phyloP scores from a whole-genome alignment of 2,888 invertebrate species.

The Hymenopus coronatus region DNA sequence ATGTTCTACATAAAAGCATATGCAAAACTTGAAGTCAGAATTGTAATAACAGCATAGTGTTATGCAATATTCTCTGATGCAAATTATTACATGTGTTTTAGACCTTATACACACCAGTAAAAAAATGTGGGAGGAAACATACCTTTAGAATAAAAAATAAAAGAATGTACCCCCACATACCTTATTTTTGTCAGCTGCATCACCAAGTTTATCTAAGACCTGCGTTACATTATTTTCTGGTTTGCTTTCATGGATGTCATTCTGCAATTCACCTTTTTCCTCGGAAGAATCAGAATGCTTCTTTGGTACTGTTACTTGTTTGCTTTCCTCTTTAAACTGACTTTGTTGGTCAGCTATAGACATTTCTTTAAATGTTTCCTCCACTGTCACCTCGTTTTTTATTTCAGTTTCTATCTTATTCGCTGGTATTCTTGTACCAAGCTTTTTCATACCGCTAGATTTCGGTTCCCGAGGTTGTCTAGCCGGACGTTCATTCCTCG shows the following conservation, averaged over 20 bases:
- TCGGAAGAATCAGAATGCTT: background rate
- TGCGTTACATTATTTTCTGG: constrained; percentile 39
- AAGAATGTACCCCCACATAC: background rate
- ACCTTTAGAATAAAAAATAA: no score
- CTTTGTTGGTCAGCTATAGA: background rate
- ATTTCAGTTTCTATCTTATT: background rate
- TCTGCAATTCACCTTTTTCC: background rate
- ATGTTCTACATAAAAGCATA: no score
- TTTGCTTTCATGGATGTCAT: constrained; percentile 23
- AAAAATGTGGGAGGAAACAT: no score
- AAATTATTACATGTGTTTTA: no score
- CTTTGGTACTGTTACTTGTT: background rate
- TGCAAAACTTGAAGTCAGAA: no score
- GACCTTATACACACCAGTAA: no score
- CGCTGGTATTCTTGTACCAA: constrained; percentile 37
- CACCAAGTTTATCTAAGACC: constrained; percentile 40
- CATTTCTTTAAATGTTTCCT: background rate
- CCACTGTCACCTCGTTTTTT: background rate
- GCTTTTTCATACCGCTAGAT: constrained; percentile 36
- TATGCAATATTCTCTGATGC: no score
- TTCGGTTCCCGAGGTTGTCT: constrained; percentile 33
- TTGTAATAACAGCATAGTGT: no score
- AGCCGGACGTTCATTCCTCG: constrained; percentile 29
- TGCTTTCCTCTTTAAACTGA: background rate
- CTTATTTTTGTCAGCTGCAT: background rate